Evolutionary conservation across 2,888 invertebrate species (phyloP).

Genomic region (Stenotaenia linearis): DNA sequence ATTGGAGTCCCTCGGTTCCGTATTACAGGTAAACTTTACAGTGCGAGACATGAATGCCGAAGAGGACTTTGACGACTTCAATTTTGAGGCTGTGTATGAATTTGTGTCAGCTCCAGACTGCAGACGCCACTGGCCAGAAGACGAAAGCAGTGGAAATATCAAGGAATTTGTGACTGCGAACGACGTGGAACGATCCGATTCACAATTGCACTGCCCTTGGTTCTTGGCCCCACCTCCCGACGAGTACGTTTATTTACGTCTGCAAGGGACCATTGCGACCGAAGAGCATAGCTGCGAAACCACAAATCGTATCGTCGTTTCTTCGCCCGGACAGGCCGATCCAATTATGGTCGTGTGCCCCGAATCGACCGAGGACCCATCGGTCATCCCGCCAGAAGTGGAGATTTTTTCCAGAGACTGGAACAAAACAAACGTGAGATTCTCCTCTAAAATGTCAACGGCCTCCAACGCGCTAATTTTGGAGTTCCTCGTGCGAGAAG

Average conservation of each 20-base stretch:
- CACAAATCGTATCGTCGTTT: constrained; percentile 65
- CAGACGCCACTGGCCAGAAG: constrained; percentile 60
- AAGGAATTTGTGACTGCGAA: constrained; percentile 66
- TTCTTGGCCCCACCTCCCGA: constrained; percentile 39
- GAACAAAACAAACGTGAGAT: constrained; percentile 48
- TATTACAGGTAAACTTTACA: constrained; percentile 66
- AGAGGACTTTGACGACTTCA: constrained; percentile 71
- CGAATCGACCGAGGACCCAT: not conserved
- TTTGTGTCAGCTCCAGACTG: constrained; percentile 67
- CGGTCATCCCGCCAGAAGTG: constrained; percentile 54
- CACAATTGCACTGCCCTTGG: constrained; percentile 49
- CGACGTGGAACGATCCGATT: constrained; percentile 67
- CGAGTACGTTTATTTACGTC: constrained; percentile 40
- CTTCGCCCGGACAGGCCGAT: constrained; percentile 49
- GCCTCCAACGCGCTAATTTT: constrained; percentile 62
- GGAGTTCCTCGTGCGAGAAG: constrained; percentile 67
- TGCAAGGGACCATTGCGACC: constrained; percentile 37
- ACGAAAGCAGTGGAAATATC: constrained; percentile 69
- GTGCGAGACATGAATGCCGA: constrained; percentile 73
- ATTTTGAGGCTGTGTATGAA: constrained; percentile 73
- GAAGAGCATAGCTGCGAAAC: constrained; percentile 61
- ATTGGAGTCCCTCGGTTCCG: constrained; percentile 62
- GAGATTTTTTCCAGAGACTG: constrained; percentile 69
- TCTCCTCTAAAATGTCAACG: constrained; percentile 5
- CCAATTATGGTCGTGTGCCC: constrained; percentile 36